Conservation (phyloP, 1,140 invertebrate genomes). For the fruit fly (Drosophila melanogaster) region Release_6_plus_ISO1_MT NT_033777.3:22136001-22136500, state of each 20-base stretch:
- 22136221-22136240: not conserved
- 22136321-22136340: not conserved
- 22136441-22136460: constrained; percentile 19
- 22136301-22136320: not conserved
- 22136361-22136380: too few species aligned
- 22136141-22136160: not conserved
- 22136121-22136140: constrained; percentile 5
- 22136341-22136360: not conserved
- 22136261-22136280: not conserved
- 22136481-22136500: constrained; percentile 30
- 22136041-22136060: constrained; percentile 27
- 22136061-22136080: constrained; percentile 22
- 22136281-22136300: not conserved
- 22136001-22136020: constrained; percentile 25
- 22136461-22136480: constrained; percentile 9
- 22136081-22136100: not conserved
- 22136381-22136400: not conserved
- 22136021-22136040: constrained; percentile 43
- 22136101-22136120: constrained; percentile 3
- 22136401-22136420: constrained; percentile 25
- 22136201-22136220: not conserved
- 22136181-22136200: not conserved
- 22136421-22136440: constrained; percentile 2
- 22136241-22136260: not conserved
- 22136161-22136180: not conserved